phyloP scores from a whole-genome alignment of 2,888 invertebrate species.

The Drosophila aldrichi region DNA sequence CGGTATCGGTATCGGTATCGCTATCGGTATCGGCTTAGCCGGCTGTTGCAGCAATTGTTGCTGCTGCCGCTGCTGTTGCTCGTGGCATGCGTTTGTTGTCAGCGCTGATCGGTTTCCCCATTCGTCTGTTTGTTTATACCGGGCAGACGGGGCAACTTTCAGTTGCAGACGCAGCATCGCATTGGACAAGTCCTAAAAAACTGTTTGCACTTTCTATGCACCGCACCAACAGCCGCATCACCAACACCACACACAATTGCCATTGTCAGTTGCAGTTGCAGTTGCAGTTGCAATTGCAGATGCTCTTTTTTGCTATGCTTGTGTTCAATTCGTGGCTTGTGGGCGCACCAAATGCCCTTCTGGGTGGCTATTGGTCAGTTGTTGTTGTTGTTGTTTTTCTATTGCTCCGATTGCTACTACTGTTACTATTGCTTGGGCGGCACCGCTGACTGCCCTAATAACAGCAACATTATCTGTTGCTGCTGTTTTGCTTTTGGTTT shows the following conservation, averaged over 20 bases:
- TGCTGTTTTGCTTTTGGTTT: constrained; percentile 3
- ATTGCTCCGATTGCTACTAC: not conserved
- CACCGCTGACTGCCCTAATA: constrained; percentile 8
- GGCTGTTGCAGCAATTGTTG: constrained; percentile 21
- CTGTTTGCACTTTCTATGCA: constrained; percentile 76
- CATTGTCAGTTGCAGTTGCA: not conserved
- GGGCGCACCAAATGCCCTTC: constrained; percentile 35
- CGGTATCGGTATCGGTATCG: constrained; percentile 34
- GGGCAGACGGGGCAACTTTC: constrained; percentile 64
- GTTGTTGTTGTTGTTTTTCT: not conserved
- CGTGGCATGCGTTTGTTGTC: constrained; percentile 51
- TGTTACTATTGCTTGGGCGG: constrained; percentile 10
- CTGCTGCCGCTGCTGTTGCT: constrained; percentile 16
- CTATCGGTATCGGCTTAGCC: constrained; percentile 36
- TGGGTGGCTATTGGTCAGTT: constrained; percentile 10
- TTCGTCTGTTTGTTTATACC: constrained; percentile 68
- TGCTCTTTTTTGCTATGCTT: not conserved
- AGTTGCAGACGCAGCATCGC: constrained; percentile 59
- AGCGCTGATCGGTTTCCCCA: constrained; percentile 60
- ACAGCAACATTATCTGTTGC: constrained; percentile 1
- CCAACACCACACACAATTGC: constrained; percentile 6
- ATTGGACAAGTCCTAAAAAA: constrained; percentile 68
- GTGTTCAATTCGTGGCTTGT: constrained; percentile 29
- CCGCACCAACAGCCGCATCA: constrained; percentile 26
- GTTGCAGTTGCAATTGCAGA: not conserved